Evolutionary conservation across 1,140 invertebrate species (phyloP), one percentile per base, ranked within the genome.

Genomic region (Diorhabda elongata): DNA sequence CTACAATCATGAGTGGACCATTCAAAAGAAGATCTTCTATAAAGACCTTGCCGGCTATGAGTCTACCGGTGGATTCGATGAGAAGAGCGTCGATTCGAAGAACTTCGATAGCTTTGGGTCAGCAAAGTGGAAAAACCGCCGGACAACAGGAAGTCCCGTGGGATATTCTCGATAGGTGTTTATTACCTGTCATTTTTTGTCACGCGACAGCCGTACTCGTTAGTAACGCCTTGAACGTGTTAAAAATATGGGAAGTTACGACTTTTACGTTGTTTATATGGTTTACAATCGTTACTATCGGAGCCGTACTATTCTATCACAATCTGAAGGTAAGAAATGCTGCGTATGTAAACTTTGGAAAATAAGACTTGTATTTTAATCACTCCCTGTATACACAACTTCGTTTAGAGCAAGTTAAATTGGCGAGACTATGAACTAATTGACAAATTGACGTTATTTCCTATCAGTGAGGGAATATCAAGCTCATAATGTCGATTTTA

Each of bases 161-260:
- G 91, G 91, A 92, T 79, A 86, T 92, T 67, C 85, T 91, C 74
- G 91, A 93, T 80, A 84, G 91, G 26, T 90, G 90, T 74, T 83
- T 91, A n/a, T 82, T 92, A 72, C 91, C 91, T 5, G 85, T 92
- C 56, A 84, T 92, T 67, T 89, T 92, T 78, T 92, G 91, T 74
- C 91, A 92, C 79, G 91, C 89, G 9, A 83, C 89, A 7, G 90
- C 91, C 43, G 87, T 92, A 61, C 87, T 92, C 69, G 78, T 90
- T 5, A 90, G 90, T 52, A 87, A 88, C 45, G 78, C 90, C 64
- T 82, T 92, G 41, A 91, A 92, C 77, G 84, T 84, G 41, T 81
- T 92, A 58, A 85, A 87, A 69, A 87, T 92, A 70, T 91, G 89
- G 56, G 86, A 89, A 78, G 85, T 91, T 47, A 90, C 90, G 2